These are phyloP conservation scores for Cyclura pinguis DNA, from an alignment of 2,797 vertebrate species.

Conservation along the genomic window DNA sequence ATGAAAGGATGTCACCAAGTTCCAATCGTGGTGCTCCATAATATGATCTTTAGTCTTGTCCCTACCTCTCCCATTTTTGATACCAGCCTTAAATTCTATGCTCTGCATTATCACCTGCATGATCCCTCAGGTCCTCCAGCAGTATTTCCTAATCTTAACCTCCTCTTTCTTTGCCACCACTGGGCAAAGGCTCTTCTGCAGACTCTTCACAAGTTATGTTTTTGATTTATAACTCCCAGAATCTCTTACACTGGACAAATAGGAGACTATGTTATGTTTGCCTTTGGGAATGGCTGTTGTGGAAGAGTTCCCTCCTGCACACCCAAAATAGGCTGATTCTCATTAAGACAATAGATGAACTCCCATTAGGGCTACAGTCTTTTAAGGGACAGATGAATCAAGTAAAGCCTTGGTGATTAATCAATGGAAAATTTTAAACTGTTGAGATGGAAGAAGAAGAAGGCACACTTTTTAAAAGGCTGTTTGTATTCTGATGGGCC, in stretches of 20 bases:
- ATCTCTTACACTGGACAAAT: no score
- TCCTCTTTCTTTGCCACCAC: no score
- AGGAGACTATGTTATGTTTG: not conserved
- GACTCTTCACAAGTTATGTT: no score
- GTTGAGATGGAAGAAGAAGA: not conserved
- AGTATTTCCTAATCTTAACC: no score
- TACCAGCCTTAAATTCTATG: not conserved
- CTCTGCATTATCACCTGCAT: no score
- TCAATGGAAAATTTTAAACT: not conserved
- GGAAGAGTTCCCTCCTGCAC: accelerated
- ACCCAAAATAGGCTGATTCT: not conserved
- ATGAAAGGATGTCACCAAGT: not conserved
- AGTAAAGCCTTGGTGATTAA: not conserved
- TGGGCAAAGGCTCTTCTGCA: no score
- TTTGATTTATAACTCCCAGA: no score
- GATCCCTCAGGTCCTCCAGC: no score
- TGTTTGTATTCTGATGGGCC: not conserved
- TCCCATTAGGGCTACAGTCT: not conserved
- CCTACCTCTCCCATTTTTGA: not conserved
- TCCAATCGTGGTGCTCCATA: not conserved
- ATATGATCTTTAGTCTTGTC: not conserved
- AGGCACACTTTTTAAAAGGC: not conserved
- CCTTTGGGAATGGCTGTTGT: not conserved
- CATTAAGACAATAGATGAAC: not conserved
- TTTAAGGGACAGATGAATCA: not conserved